Evolutionary conservation across 2,888 invertebrate genomes (phyloP).

Genomic region (Tethea ocularis): DNA sequence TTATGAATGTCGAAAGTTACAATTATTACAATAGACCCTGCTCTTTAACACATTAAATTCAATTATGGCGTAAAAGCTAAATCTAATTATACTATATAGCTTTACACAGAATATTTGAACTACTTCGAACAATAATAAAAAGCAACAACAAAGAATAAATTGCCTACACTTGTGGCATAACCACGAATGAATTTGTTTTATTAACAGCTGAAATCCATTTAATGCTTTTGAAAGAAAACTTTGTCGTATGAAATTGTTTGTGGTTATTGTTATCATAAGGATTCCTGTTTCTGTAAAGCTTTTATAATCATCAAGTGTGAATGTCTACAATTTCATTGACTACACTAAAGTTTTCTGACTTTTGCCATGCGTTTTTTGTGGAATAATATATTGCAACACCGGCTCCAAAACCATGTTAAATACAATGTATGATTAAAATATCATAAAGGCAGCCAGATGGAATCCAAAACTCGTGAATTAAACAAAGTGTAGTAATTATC

Average conservation of each 20-base stretch:
- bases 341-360: background rate
- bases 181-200: conserved; percentile 7
- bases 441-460: too few relatives aligned
- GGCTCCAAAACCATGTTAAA: too few relatives aligned
- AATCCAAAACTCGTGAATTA: too few relatives aligned
- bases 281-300: background rate
- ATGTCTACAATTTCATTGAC: background rate
- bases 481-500: too few relatives aligned
- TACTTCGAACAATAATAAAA: background rate
- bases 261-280: background rate
- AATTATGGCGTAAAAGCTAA: background rate
- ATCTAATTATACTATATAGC: background rate
- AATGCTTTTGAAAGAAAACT: conserved; percentile 5
- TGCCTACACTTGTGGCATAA: background rate
- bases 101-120: background rate
- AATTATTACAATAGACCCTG: too few relatives aligned
- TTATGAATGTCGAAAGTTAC: too few relatives aligned
- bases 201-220: conserved; percentile 7
- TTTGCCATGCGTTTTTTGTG: background rate
- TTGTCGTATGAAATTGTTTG: conserved; percentile 7
- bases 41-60: too few relatives aligned
- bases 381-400: too few relatives aligned
- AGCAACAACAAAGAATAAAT: conserved; percentile 1
- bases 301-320: background rate
- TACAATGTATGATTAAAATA: too few relatives aligned